Conservation (phyloP, 2,888 invertebrate species). For the Lumbricus terrestris region DNA sequence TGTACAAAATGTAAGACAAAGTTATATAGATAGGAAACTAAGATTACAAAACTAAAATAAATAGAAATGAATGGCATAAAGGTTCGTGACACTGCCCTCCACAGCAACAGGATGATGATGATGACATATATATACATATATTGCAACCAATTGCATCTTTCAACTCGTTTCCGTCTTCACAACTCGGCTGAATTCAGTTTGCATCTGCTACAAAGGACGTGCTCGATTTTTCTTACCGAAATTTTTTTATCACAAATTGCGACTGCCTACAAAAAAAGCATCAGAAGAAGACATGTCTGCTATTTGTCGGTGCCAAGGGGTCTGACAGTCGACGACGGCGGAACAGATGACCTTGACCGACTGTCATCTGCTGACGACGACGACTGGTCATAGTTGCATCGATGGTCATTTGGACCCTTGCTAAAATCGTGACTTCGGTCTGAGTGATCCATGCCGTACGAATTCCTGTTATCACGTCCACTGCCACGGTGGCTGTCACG, state of each 20-base stretch:
- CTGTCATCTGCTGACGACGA: not conserved
- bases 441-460: not conserved
- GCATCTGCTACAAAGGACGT: not conserved
- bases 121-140: too few relatives aligned
- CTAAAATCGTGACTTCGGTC: not conserved
- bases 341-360: not conserved
- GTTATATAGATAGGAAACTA: not conserved
- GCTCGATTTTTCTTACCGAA: not conserved
- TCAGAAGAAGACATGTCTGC: not conserved
- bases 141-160: not conserved
- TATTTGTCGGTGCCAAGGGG: not conserved
- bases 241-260: slow-evolving; percentile 4
- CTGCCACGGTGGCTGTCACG: not conserved
- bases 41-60: slow-evolving; percentile 13
- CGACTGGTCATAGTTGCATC: not conserved
- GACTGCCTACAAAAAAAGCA: not conserved
- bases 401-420: not conserved
- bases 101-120: too few relatives aligned
- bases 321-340: not conserved
- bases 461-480: slow-evolving; percentile 11
- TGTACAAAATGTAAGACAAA: not conserved
- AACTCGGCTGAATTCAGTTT: not conserved
- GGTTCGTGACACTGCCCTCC: not conserved
- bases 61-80: slow-evolving; percentile 4
- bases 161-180: not conserved